Evolutionary conservation across 1,140 invertebrate genomes (phyloP), one percentile per base, ranked within the genome.

Genomic region (Nymphalis io): DNA sequence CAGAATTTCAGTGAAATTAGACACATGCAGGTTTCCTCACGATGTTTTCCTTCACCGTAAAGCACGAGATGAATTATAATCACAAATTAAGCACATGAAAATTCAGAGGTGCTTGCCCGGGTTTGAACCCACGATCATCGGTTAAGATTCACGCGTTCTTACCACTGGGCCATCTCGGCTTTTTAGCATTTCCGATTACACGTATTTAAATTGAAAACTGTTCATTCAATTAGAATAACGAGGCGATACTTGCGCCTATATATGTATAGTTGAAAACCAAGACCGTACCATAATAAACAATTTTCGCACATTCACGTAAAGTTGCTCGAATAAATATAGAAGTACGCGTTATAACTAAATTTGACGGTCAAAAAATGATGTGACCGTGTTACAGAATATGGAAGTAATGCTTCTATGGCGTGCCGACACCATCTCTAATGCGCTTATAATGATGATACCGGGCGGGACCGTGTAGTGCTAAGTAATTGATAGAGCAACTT

Each of bases 361-460:
- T 89, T 81, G 86, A 80, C 81, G 78, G 80, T 70, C 78, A 78
- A 81, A 79, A 87, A 89, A 83, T 79, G 79, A 88, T 84, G 87
- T 91, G 87, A 89, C 88, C 88, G 88, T 88, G 88, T 90, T 90
- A 89, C 79, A 76, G 76, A 80, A 51, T 20, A 51, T 79, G 79
- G 65, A 80, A 72, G 86, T 89, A 90, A 90, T 89, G 88, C 75
- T 68, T 79, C 73, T 79, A 87, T 90, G 80, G 86, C 88, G 87
- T 90, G 88, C 82, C 76, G 79, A 74, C 80, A 83, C 81, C 82
- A 83, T 87, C 81, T 84, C 84, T 90, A 89, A 90, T 89, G 87
- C 77, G 75, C 73, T 88, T 90, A 89, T 90, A 90, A 89, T 89
- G 76, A 82, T 78, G 75, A 84, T 88, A 83, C 82, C 81, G 81